These are phyloP conservation scores for Ranitomeya imitator DNA, from an alignment of 2,113 vertebrate genomes.

Conservation along the genomic window DNA sequence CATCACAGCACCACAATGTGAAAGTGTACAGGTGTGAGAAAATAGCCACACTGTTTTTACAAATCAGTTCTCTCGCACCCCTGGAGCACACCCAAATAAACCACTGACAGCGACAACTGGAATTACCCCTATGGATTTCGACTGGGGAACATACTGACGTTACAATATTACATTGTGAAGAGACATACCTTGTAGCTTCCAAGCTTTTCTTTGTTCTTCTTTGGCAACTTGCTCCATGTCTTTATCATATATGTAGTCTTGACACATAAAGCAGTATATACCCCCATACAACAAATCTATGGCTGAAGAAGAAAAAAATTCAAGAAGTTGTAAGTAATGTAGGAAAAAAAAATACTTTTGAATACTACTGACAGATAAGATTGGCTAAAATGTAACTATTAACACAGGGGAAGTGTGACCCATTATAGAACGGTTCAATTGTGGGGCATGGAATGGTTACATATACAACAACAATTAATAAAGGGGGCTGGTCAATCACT, in stretches of 20 bases:
- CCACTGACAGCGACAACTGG: background rate
- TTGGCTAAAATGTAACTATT: too few species aligned
- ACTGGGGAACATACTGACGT: background rate
- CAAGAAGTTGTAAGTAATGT: background rate
- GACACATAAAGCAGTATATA: conserved; percentile 99
- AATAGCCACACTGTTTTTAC: too few species aligned
- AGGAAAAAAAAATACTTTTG: background rate
- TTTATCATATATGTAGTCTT: conserved; percentile 99
- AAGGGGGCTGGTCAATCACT: too few species aligned
- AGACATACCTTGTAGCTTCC: conserved; percentile 94
- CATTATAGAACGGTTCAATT: too few species aligned
- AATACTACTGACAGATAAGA: background rate
- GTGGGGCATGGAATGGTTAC: too few species aligned
- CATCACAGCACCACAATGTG: too few species aligned
- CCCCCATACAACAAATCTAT: conserved; percentile 97
- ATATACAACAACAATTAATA: too few species aligned
- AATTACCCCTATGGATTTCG: background rate
- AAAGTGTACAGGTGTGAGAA: too few species aligned
- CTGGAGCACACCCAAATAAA: too few species aligned
- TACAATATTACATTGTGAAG: conserved; percentile 12
- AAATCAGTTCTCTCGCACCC: too few species aligned
- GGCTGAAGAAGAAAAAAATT: conserved; percentile 72
- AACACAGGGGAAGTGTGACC: too few species aligned
- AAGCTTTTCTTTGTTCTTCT: conserved; percentile 98
- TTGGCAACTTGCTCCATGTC: conserved; percentile 99